Percentiles rank a stretch among this genome's conserved stretches.
These are phyloP conservation scores for Drosophila willistoni DNA, from an alignment of 1,140 invertebrate genomes.

Conservation along the genomic window DNA sequence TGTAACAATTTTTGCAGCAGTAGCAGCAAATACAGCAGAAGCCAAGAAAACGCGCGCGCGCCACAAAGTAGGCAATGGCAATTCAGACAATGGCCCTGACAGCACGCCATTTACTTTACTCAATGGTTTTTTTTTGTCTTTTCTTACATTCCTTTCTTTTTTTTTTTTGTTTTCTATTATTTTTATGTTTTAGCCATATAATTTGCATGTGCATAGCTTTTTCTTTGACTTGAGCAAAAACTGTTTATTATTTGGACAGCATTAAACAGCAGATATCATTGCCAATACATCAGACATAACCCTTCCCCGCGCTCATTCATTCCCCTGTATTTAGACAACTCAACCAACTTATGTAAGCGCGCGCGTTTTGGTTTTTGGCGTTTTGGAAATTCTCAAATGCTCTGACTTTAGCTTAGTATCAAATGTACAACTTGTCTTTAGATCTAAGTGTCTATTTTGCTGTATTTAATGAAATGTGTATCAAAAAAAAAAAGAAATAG, in stretches of 20 bases:
- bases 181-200: conserved; percentile 13
- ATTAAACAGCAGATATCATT: neutral
- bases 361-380: neutral
- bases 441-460: no score
- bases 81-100: conserved; percentile 41
- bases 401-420: neutral
- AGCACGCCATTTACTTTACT: conserved; percentile 19
- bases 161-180: neutral
- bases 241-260: neutral
- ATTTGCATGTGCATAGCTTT: neutral
- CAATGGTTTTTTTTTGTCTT: neutral
- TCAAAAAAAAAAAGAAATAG: neutral
- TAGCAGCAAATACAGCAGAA: conserved; percentile 23
- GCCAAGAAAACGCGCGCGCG: conserved; percentile 61
- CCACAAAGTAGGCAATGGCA: conserved; percentile 47
- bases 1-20: conserved; percentile 69
- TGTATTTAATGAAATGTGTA: neutral
- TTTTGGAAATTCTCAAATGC: conserved; percentile 1
- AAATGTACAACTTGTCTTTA: neutral
- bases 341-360: conserved; percentile 10
- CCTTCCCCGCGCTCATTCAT: neutral
- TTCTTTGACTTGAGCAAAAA: neutral
- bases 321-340: neutral
- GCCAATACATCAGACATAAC: neutral
- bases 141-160: neutral